Evolutionary conservation across 2,888 invertebrate species (phyloP), one percentile per base, ranked within the genome.

Genomic region (Agriopis marginaria): DNA sequence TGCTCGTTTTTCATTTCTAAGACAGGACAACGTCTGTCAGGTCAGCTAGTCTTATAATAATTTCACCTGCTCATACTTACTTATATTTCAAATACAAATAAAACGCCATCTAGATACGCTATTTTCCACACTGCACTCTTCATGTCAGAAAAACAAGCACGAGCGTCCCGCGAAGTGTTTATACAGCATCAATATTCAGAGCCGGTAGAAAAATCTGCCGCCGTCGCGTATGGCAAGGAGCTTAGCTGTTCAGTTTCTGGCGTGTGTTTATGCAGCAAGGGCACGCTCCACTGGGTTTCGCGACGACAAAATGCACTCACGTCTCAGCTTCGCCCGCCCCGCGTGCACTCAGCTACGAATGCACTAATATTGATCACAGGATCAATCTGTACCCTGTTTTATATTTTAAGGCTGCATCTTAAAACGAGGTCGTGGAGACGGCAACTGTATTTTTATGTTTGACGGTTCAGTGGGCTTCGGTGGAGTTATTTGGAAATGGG

Each of bases 241-340:
- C 83, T 85, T 81, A 77, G 71, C 81, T 86, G 83, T 83, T 85
- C 85, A 77, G 84, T 84, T 84, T 77, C 83, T 83, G 83, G 79
- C 82, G 80, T 86, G 85, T 89, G 88, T 90, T 89, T 89, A 87
- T 88, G 86, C 86, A 87, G 86, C 80, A 84, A 75, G 77, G 72
- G 82, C 77, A 88, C 87, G 90, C 89, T 87, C 83, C 86, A 82
- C 88, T 87, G 89, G 86, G 83, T 91, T 85, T 86, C 86, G 82
- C 88, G 86, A 91, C 92, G 92, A 89, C 91, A 90, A 90, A 93
- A 92, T 93, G 93, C 93, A 93, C 92, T 93, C 91, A 89, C 91
- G 88, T 87, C 75, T 53, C 63, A 49, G 68, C 47, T 75, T 81
- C 82, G 62, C 83, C 82, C 81, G 82, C 79, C 81, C 83, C 87